phyloP scores from a whole-genome alignment of 2,888 invertebrate species.

The Fissipunctia ypsillon region DNA sequence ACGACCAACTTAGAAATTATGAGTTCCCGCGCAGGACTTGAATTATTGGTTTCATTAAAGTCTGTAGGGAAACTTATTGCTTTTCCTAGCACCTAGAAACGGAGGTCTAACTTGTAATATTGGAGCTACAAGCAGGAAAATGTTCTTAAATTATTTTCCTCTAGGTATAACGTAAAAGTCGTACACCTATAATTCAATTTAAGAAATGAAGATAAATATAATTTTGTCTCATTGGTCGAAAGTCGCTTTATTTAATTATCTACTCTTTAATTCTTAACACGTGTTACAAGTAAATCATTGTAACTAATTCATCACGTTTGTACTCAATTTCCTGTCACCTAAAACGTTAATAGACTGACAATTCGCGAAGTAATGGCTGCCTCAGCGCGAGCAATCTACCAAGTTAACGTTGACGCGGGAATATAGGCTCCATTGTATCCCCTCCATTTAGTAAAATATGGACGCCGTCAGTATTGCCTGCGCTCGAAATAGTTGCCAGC shows the following conservation, averaged over 20 bases:
- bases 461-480: constrained; percentile 37
- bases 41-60: constrained; percentile 54
- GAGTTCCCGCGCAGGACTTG: constrained; percentile 38
- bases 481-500: not conserved
- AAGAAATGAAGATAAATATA: not conserved
- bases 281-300: not conserved
- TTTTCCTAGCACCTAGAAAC: constrained; percentile 2
- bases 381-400: constrained; percentile 39
- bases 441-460: constrained; percentile 54
- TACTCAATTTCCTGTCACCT: constrained; percentile 36
- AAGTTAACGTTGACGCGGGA: constrained; percentile 54
- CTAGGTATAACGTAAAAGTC: not conserved
- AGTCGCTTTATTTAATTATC: not conserved
- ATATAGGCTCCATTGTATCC: constrained; percentile 47
- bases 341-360: constrained; percentile 47
- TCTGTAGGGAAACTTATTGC: constrained; percentile 29
- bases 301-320: constrained; percentile 3
- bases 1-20: constrained; percentile 40
- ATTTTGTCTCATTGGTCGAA: not conserved
- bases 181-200: not conserved
- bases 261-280: constrained; percentile 5
- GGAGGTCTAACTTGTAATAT: constrained; percentile 1
- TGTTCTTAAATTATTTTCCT: not conserved
- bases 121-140: not conserved
- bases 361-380: constrained; percentile 48